These are phyloP conservation scores for Apolygus lucorum DNA, from an alignment of 1,140 invertebrate genomes.

Conservation along the genomic window DNA sequence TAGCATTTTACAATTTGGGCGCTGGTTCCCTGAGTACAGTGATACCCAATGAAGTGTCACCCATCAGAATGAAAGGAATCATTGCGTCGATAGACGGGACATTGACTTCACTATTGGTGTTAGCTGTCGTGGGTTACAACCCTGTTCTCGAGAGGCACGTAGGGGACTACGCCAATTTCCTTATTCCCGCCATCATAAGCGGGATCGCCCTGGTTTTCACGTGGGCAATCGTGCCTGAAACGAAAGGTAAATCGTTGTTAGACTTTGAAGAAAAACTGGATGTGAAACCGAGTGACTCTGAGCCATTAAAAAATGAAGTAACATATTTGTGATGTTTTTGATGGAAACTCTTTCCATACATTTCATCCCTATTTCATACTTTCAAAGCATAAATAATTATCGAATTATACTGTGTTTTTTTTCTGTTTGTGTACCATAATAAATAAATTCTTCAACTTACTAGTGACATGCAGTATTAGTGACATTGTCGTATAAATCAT, in stretches of 20 bases:
- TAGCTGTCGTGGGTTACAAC: neutral
- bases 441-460: too few relatives aligned
- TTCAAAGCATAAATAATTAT: too few relatives aligned
- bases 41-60: neutral
- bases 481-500: too few relatives aligned
- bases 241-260: neutral
- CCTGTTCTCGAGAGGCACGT: neutral
- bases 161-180: neutral
- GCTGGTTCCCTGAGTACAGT: neutral
- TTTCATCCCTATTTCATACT: too few relatives aligned
- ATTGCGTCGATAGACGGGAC: neutral
- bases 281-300: neutral
- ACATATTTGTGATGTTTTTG: neutral
- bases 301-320: neutral
- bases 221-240: neutral
- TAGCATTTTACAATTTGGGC: neutral
- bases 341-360: too few relatives aligned
- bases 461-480: too few relatives aligned
- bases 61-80: neutral
- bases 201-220: neutral
- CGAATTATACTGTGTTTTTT: too few relatives aligned
- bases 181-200: neutral
- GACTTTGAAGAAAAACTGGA: neutral
- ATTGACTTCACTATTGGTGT: neutral
- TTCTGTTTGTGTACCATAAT: too few relatives aligned